A percentile compares a stretch with the other conserved stretches of the same genome.
These are phyloP conservation scores for Trematomus loennbergii DNA, from an alignment of 2,113 vertebrate species.

Conservation along the genomic window DNA sequence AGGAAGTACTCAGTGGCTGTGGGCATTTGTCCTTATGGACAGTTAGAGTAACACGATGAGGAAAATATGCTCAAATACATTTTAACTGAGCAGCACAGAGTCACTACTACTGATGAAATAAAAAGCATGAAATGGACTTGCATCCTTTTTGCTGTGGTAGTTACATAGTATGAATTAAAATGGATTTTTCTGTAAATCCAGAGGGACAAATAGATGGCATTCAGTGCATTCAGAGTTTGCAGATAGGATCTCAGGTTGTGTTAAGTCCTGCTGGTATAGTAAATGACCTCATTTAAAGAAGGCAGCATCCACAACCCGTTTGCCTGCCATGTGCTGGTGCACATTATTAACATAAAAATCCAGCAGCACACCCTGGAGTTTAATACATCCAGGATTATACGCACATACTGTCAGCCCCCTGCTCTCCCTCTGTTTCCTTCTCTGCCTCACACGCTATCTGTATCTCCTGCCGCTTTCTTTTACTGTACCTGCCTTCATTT, in stretches of 20 bases:
- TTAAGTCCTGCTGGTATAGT: constrained; percentile 58
- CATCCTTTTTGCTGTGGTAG: constrained; percentile 2
- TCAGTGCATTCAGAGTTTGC: constrained; percentile 29
- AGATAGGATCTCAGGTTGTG: constrained; percentile 52
- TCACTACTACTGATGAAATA: constrained; percentile 24
- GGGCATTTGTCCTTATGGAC: constrained; percentile 78
- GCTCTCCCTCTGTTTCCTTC: constrained; percentile 7
- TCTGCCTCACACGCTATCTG: constrained; percentile 7
- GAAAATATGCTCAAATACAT: constrained; percentile 63
- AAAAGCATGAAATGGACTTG: constrained; percentile 26
- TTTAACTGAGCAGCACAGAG: constrained; percentile 20
- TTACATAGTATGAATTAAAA: background rate
- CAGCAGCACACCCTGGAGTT: constrained; percentile 55
- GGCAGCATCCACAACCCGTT: constrained; percentile 54
- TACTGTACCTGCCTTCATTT: constrained; percentile 11
- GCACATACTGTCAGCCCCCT: background rate
- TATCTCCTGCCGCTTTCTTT: constrained; percentile 7
- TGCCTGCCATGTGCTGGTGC: constrained; percentile 54
- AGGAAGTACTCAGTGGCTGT: constrained; percentile 63
- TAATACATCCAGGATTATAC: constrained; percentile 60
- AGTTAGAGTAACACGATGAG: constrained; percentile 50
- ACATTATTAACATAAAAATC: constrained; percentile 68
- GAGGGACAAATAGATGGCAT: constrained; percentile 10
- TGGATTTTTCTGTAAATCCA: constrained; percentile 15
- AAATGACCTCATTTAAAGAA: constrained; percentile 71